Base-by-base conservation (phyloP, 2,797 vertebrate genomes). In the Tiaroga cobitis region DNA sequence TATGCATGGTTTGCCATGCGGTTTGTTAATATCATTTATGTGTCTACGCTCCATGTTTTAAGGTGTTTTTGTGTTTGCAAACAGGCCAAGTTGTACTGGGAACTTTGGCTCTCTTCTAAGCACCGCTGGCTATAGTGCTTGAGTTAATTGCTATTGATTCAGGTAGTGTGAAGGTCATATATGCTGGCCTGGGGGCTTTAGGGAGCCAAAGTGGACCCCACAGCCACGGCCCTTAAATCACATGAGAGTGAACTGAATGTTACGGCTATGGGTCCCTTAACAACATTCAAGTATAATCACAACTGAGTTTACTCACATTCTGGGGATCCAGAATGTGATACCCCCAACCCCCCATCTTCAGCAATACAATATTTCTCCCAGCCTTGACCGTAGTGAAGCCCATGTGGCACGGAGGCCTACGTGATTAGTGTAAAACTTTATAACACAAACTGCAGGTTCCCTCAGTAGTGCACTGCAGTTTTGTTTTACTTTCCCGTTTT, bases 101-200 rank as follows among this genome's bases (percentile, higher is more conserved):
- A 37, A 46, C 51, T 75, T 75, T 84, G 80, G 24, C 63, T 69
- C 34, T 72, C 18, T 69, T 63, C 84, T 79, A 73, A 84, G 69
- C 83, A 76, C 86, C 63, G 73, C 74, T 85, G 70, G 81, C 74
- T 83, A 78, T 65, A 87, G 85, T 79, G 41, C 61, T 83, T 49
- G 51, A 87, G 87, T 90, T 92, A 92, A 92, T 92, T 89, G 74
- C 88, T 91, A 91, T 92, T 91, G 90, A 92, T 90, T 92, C 90
- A 88, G 90, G 88, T 86, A 87, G 74, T 85, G 82, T 87, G 86
- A 90, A 91, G 91, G 91, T 90, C 92, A 92, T 88, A 85, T 82
- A 81, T 73, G 56, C 51, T 80, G 79, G 87, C 89, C 90, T 75
- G 49, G 34, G 84, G 84, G 65, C 80, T 49, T 84, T 65, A 68